Base-by-base conservation (phyloP, 2,888 invertebrate species). In the Dicycla oo region DNA sequence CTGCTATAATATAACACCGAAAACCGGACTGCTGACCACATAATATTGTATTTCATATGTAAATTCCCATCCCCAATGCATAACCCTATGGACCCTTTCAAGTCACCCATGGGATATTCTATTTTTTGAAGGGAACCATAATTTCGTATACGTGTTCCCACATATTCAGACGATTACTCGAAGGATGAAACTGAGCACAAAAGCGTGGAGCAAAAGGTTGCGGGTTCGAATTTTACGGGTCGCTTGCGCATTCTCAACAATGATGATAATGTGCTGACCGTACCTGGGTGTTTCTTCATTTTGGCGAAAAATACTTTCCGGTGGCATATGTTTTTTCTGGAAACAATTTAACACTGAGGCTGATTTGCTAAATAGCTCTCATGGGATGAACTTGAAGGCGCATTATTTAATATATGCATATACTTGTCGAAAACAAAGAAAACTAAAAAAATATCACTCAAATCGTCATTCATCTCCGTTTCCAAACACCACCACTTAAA, bases 141-240 rank as follows among this genome's bases (percentile, higher is more conserved):
- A 78, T 78, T 78, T 68, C 38, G 68, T 64, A 71, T 61, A 20
- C 47, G 53, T 34, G 34, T 43, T 61, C 45, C 54, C 26, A 69
- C 53, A 66, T 61, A 70, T 70, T 60, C 51, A 57, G 51, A 49
- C 54, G n/a, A 62, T 67, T 69, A 57, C 67, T 60, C 26, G 8
- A 62, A 64, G 69, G 47, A 60, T 70, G 62, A 69, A 70, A 45
- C 58, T 6, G 65, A 58, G 56, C 61, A 76, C 85, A 82, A 86
- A 76, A 65, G 78, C 26, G 13, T 30, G 56, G 78, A 82, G 86
- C 75, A 85, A 85, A 86, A 85, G 82, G 83, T 75, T 61, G 63
- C 26, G 57, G 75, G 47, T 68, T 54, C 54, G 65, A 76, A 86
- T 86, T 82, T 85, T 67, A 78, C 78, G 87, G 85, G 77, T 85